Evolutionary conservation across 2,113 vertebrate genomes (phyloP).

Genomic region (Phalacrocorax pelagicus): DNA sequence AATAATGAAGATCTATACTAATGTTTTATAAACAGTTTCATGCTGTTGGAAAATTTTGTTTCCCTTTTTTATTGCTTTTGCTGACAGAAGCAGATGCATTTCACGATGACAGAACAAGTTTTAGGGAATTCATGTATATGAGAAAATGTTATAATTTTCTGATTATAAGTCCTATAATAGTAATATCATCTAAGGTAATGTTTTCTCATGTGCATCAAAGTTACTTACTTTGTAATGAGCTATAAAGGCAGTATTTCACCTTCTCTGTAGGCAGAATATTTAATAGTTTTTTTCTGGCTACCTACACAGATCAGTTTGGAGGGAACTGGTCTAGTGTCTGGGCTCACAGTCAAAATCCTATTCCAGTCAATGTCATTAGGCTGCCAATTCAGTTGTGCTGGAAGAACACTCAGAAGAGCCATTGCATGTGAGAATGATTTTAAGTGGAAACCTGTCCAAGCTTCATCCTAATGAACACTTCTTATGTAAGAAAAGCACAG

Average conservation of each 20-base stretch:
- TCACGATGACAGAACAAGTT: not conserved
- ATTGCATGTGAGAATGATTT: not conserved
- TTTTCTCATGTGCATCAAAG: not conserved
- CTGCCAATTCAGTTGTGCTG: not conserved
- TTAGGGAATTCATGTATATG: not conserved
- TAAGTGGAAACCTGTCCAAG: not conserved
- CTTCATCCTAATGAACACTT: not conserved
- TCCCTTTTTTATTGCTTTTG: not conserved
- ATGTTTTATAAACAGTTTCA: not conserved
- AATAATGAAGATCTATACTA: not conserved
- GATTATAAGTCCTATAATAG: not conserved
- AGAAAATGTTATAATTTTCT: not conserved
- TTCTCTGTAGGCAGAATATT: not conserved
- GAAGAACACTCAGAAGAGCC: not conserved
- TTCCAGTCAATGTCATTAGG: not conserved
- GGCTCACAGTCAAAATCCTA: not conserved
- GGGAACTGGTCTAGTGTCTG: not conserved
- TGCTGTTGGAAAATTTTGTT: not conserved
- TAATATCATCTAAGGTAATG: not conserved
- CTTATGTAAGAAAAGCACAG: not conserved
- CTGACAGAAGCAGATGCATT: not conserved
- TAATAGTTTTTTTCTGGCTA: not conserved
- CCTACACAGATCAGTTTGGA: not conserved
- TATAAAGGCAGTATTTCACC: not conserved
- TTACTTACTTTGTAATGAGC: not conserved